Base-by-base conservation (phyloP, 2,797 vertebrate species). In the Molossus molossus region DNA sequence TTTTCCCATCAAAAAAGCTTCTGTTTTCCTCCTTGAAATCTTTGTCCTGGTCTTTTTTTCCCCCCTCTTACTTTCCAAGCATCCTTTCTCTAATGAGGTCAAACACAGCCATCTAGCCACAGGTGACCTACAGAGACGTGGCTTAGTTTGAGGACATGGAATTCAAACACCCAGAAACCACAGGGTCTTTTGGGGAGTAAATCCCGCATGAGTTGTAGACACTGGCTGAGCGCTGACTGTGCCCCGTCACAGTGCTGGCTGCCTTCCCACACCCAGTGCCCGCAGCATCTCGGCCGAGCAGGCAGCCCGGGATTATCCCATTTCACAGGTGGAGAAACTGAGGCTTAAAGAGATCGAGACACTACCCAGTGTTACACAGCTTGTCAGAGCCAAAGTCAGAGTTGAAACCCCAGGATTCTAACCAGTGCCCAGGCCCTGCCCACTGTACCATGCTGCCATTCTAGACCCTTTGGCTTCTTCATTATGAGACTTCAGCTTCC, bases 11-110 rank as follows among this genome's bases (percentile, higher is more conserved):
- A 87, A 37, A 90, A 79, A 90, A 27, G 15, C 92, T 94, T 87
- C 92, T 83, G 18, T 97, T 95, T 95, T 93, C 79, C 96, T 91
- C 92, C 70, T 80, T 96, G 85, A 94, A 79, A 69, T 67, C 17
- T 91, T 87, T 87, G 75, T 79, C 20, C 73, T 77, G 11, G 20
- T 75, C 70, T 37, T 23, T 84, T 87, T 33, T 27, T 23, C 62
- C 23, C 50, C 12, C 8, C 23, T 72, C 67, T 90, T 79, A 6
- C 67, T 88, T 92, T 88, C 40, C 55, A 87, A 45, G 33, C 76
- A 62, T 84, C 62, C 65, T 92, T 85, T 81, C 64, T 96, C 77
- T 81, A 91, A 91, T 45, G 62, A 96, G 80, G 75, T 57, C 23
- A 91, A 65, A 76, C 57, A 73, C 6, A 83, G 70, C 73, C 69